Evolutionary conservation across 53 echinoderm and acorn worm species (phyloP).

Genomic region (Paracentrotus lividus): DNA sequence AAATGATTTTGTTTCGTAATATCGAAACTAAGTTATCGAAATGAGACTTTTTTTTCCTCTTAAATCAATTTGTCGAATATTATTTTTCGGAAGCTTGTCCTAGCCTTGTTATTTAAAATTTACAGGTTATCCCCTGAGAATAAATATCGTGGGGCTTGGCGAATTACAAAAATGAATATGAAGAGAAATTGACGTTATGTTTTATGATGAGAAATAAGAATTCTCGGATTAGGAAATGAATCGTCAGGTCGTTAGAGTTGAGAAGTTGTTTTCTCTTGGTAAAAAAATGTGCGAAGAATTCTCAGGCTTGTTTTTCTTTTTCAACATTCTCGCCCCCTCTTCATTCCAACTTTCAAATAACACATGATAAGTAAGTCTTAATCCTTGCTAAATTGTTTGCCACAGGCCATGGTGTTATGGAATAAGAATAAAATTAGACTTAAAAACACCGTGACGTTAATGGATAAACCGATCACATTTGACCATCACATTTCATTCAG

Average conservation of each 20-base stretch:
- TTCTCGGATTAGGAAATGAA: slow-evolving; percentile 44
- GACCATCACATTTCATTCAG: slow-evolving; percentile 37
- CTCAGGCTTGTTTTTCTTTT: slow-evolving; percentile 29
- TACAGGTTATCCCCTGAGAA: background rate
- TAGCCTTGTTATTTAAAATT: background rate
- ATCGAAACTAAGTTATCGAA: background rate
- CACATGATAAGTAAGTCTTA: slow-evolving; percentile 12
- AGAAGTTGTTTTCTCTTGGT: slow-evolving; percentile 47
- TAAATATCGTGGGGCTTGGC: background rate
- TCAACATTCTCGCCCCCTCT: background rate
- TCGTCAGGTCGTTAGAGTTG: slow-evolving; percentile 6
- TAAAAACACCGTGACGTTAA: slow-evolving; percentile 33
- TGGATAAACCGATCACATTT: slow-evolving; percentile 11
- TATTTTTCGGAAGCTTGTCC: background rate
- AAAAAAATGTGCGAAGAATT: background rate
- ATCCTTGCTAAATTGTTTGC: slow-evolving; percentile 60
- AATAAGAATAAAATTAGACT: slow-evolving; percentile 26
- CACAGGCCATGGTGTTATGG: background rate
- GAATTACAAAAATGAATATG: background rate
- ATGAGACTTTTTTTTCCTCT: background rate
- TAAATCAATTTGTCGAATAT: slow-evolving; percentile 10
- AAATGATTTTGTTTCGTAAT: background rate
- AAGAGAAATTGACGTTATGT: background rate
- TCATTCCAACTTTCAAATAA: background rate
- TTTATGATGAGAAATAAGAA: background rate